These are phyloP conservation scores for Lacerta viridis DNA, from an alignment of 2,797 vertebrate genomes.

Conservation along the genomic window DNA sequence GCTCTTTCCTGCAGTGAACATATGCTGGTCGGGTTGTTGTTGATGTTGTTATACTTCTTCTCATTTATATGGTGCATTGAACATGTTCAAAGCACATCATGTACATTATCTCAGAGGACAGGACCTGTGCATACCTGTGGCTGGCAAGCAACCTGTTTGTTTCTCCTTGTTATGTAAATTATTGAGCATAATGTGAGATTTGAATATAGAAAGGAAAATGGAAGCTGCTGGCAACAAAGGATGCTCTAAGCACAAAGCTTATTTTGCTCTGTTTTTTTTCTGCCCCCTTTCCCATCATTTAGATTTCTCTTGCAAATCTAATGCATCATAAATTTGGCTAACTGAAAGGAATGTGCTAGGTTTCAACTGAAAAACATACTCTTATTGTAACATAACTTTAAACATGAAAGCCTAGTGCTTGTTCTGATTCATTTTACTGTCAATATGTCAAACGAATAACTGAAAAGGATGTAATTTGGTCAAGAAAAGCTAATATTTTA, in stretches of 20 bases:
- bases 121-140: not conserved
- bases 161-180: not conserved
- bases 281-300: not conserved
- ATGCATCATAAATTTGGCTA: conserved; percentile 10
- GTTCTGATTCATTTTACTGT: conserved; percentile 21
- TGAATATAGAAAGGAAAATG: not conserved
- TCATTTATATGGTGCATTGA: not conserved
- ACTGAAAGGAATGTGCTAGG: not conserved
- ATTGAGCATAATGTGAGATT: not conserved
- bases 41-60: not conserved
- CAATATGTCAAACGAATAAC: conserved; percentile 9
- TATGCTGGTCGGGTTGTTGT: not conserved
- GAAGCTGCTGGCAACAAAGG: not conserved
- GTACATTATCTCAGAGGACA: not conserved
- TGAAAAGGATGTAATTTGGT: conserved; percentile 2
- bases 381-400: not conserved
- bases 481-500: not conserved
- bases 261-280: not conserved
- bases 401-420: conserved; percentile 20
- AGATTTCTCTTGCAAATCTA: not conserved
- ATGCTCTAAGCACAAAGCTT: not conserved
- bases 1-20: not conserved
- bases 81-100: not conserved
- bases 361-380: not conserved
- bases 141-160: not conserved